Percentiles rank a stretch among this genome's conserved stretches.
Evolutionary conservation across 1,140 invertebrate genomes (phyloP).

Genomic region (Drepana arcuata): DNA sequence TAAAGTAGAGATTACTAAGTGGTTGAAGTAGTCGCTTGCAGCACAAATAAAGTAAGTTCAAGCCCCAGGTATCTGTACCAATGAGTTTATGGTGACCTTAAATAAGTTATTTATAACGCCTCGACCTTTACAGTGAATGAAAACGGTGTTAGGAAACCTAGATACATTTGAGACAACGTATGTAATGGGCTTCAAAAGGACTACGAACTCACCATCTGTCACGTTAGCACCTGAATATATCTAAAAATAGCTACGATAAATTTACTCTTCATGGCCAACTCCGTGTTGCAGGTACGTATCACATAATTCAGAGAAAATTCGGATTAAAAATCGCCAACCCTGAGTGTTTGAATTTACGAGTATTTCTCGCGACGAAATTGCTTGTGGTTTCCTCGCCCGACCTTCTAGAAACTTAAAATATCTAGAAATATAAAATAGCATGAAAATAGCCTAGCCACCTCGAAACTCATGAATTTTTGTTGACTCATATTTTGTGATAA

Average conservation of each 20-base stretch:
- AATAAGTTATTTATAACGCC: no score
- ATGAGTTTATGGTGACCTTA: no score
- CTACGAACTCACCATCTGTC: neutral
- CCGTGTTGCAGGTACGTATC: constrained; percentile 10
- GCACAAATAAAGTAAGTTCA: no score
- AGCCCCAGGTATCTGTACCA: no score
- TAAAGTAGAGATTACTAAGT: no score
- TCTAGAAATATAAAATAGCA: constrained; percentile 51
- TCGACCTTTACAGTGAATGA: no score
- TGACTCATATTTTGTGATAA: constrained; percentile 60
- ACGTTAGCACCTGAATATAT: no score
- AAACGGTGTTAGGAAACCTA: no score
- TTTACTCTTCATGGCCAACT: neutral
- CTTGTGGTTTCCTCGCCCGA: constrained; percentile 34
- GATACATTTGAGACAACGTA: no score
- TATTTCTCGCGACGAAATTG: constrained; percentile 50
- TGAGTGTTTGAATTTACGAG: constrained; percentile 52
- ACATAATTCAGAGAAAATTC: constrained; percentile 50
- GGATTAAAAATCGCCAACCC: constrained; percentile 46
- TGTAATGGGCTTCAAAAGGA: neutral
- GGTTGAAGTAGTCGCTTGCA: no score
- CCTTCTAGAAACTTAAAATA: no score
- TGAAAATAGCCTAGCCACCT: constrained; percentile 43
- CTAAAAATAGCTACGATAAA: no score
- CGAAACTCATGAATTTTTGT: constrained; percentile 60